Evolutionary conservation across 2,797 vertebrate species (phyloP).

Genomic region (Sardinella longiceps): DNA sequence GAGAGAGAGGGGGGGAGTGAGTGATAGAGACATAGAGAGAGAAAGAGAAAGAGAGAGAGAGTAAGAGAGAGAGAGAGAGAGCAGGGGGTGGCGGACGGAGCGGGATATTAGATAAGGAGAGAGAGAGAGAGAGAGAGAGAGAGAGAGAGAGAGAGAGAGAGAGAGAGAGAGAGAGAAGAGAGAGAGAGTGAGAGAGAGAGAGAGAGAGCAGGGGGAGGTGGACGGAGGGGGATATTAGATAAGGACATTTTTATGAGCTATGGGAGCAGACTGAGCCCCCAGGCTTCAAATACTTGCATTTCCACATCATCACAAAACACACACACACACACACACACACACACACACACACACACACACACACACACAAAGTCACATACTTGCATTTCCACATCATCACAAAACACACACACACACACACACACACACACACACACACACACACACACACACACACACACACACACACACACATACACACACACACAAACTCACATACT

Average conservation of each 20-base stretch:
- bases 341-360: constrained; percentile 4
- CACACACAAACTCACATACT: no score
- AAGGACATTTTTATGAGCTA: no score
- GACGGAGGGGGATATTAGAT: no score
- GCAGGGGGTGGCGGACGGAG: no score
- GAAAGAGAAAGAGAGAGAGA: background rate
- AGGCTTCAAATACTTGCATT: no score
- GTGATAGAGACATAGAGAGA: background rate
- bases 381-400: no score
- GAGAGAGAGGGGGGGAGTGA: background rate
- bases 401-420: background rate
- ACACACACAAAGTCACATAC: background rate
- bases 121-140: background rate
- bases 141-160: background rate
- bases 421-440: background rate
- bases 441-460: background rate
- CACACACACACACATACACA: no score
- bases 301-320: no score
- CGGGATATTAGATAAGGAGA: no score
- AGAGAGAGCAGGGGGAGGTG: background rate
- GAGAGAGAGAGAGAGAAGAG: background rate
- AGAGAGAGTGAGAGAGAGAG: background rate
- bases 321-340: background rate
- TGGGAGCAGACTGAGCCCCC: no score
- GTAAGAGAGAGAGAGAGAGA: background rate